Evolutionary conservation across 2,797 vertebrate species (phyloP).

Genomic region (Prionace glauca): DNA sequence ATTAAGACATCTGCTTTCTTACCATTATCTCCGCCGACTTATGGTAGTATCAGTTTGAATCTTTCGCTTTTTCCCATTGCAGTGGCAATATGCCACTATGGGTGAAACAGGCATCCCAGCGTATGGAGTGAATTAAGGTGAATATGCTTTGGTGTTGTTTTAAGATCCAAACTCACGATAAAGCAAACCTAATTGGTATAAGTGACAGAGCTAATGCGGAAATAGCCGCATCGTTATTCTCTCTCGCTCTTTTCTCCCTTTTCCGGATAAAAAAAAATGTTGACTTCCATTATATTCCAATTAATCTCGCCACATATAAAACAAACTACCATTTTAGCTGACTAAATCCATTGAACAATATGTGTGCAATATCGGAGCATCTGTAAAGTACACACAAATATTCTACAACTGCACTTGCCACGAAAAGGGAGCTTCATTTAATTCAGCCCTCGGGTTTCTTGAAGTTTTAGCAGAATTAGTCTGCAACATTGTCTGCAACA

Average conservation of each 20-base stretch:
- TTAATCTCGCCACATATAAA: neutral
- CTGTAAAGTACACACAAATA: neutral
- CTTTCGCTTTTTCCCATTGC: neutral
- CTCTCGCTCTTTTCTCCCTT: neutral
- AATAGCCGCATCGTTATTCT: slow-evolving; percentile 31
- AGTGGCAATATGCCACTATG: neutral
- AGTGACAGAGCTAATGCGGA: slow-evolving; percentile 37
- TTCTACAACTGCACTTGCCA: neutral
- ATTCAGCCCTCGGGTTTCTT: neutral
- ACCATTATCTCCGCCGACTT: too few species aligned
- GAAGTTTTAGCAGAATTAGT: neutral
- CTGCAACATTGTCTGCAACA: neutral
- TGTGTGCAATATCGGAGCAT: neutral
- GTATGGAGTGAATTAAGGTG: slow-evolving; percentile 37
- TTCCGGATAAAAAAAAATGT: slow-evolving; percentile 21
- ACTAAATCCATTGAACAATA: neutral
- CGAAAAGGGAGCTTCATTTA: neutral
- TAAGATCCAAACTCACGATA: slow-evolving; percentile 34
- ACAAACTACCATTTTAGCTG: neutral
- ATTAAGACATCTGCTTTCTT: neutral
- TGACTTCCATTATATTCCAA: neutral
- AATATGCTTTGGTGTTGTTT: slow-evolving; percentile 25
- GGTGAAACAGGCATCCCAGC: neutral
- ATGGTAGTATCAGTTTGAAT: too few species aligned
- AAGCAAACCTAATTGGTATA: slow-evolving; percentile 37